phyloP scores from a whole-genome alignment of 2,797 vertebrate genomes.

The Micropoecilia bifurca region DNA sequence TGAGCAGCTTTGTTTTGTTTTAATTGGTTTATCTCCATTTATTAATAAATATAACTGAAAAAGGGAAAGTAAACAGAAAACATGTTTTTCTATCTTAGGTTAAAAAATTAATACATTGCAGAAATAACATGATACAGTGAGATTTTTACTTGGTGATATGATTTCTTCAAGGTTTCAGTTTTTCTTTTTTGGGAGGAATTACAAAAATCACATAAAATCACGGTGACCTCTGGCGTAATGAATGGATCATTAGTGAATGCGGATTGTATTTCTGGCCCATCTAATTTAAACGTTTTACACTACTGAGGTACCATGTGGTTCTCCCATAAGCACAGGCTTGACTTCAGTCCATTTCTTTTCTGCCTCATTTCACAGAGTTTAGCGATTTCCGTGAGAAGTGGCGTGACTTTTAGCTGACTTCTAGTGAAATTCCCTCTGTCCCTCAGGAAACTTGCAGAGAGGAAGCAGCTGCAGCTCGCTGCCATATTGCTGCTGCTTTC shows the following conservation, averaged over 20 bases:
- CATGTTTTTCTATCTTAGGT: not conserved
- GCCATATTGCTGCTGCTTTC: conserved; percentile 76
- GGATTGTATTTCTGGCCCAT: conserved; percentile 66
- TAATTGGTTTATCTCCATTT: not conserved
- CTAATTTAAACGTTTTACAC: conserved; percentile 60
- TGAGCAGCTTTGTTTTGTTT: not conserved
- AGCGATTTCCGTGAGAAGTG: conserved; percentile 58
- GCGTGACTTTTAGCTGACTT: conserved; percentile 69
- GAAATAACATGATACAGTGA: not conserved
- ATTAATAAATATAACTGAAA: not conserved
- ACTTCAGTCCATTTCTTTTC: conserved; percentile 51
- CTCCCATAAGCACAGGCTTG: conserved; percentile 58
- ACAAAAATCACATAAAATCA: conserved; percentile 63
- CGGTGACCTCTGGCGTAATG: conserved; percentile 60
- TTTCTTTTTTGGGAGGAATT: conserved; percentile 56
- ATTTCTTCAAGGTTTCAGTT: conserved; percentile 53
- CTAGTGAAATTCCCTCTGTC: conserved; percentile 73
- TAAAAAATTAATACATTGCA: not conserved
- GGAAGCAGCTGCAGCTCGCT: conserved; percentile 81
- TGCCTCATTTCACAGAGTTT: conserved; percentile 72
- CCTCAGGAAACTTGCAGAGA: conserved; percentile 80
- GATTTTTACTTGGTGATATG: not conserved
- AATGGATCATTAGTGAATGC: conserved; percentile 70
- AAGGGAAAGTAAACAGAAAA: not conserved
- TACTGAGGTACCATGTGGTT: conserved; percentile 61